phyloP scores from a whole-genome alignment of 2,797 vertebrate genomes.

The Botia almorhae region DNA sequence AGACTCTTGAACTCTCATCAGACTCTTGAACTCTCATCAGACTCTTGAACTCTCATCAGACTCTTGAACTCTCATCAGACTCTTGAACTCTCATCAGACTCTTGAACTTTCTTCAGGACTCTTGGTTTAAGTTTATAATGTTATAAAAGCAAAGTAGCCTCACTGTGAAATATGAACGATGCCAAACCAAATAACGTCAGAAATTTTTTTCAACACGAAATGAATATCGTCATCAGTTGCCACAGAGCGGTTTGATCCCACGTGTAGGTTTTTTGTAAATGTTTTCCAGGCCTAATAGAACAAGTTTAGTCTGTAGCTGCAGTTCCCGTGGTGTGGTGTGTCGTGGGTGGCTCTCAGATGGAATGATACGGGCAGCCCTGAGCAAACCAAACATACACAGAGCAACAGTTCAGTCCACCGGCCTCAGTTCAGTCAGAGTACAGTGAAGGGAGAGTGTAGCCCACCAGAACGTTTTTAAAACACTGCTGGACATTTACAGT shows the following conservation, averaged over 20 bases:
- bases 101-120: neutral
- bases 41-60: too few relatives aligned
- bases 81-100: neutral
- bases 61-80: too few relatives aligned
- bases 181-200: conserved; percentile 6
- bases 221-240: conserved; percentile 2
- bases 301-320: conserved; percentile 25
- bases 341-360: conserved; percentile 23
- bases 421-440: too few relatives aligned
- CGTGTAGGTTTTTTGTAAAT: neutral
- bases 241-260: conserved; percentile 5
- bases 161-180: neutral
- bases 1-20: too few relatives aligned
- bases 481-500: neutral
- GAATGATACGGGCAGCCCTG: conserved; percentile 24
- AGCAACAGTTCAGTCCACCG: conserved; percentile 11
- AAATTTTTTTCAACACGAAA: neutral
- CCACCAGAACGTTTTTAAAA: neutral
- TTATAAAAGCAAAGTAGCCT: neutral
- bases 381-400: conserved; percentile 26
- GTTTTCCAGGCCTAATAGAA: conserved; percentile 17
- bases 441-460: too few relatives aligned
- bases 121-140: neutral
- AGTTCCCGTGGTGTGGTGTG: conserved; percentile 3
- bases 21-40: too few relatives aligned